Evolutionary conservation across 2,113 vertebrate species (phyloP), one percentile per base, ranked within the genome.

Genomic region (Agapornis roseicollis): DNA sequence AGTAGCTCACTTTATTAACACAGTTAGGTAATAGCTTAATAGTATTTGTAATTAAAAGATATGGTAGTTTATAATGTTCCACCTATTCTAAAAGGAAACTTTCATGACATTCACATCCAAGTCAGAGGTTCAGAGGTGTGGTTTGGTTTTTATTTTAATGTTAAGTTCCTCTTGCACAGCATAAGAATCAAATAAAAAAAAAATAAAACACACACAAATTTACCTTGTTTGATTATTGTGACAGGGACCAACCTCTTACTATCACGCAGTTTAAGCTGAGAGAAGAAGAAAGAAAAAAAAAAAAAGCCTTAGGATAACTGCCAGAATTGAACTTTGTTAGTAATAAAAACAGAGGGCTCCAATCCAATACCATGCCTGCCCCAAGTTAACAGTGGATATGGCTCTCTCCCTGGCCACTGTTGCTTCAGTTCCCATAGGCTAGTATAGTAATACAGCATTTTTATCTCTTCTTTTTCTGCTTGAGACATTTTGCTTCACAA

Each of bases 221-320:
- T 98, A 98, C 98, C 98, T 98, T 98, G 97, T 60, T 98, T 98
- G 93, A 98, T 98, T 95, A 98, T 95, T 71, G 98, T 98, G 91
- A 98, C 87, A 85, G 98, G 98, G 44, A 98, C 92, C 55, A 98
- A 66, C 50, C 96, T 97, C 93, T 92, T 98, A 88, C 97, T 95
- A 96, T 97, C 96, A 93, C 93, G 71, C 28, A 95, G 60, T 94
- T 97, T 33, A 96, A 98, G 91, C 98, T 98, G 88, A 90, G 96
- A 93, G 77, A 70, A 93, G 42, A 86, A 17, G 4, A 27, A n/a
- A 42, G 73, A 93, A n/a, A 31, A 35, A 56, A 35, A 56, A 58
- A 58, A 24, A 90, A 27, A 13, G 9, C 15, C 73, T 94, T 88
- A 49, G 79, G 61, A 87, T 49, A 71, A 78, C 20, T 90, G 70